Percentiles rank a stretch among this genome's conserved stretches.
Conservation (phyloP, 2,113 vertebrate genomes). For the Ptilonorhynchus violaceus region DNA sequence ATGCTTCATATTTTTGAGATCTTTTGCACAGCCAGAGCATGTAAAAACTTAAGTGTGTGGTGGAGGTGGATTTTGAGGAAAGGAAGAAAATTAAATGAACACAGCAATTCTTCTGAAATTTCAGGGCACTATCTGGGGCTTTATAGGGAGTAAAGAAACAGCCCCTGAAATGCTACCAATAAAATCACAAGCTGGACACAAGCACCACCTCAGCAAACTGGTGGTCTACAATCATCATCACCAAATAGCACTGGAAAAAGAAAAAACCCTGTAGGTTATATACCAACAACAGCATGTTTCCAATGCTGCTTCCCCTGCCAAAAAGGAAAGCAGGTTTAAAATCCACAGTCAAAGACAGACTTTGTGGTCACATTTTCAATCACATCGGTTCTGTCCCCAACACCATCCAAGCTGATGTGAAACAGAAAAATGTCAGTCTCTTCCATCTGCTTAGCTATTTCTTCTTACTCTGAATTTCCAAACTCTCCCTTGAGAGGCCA, state of each 20-base stretch:
- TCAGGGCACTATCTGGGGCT: not conserved
- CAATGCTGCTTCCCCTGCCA: not conserved
- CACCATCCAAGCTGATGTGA: not conserved
- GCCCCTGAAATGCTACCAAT: not conserved
- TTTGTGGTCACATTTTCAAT: not conserved
- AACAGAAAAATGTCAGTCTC: not conserved
- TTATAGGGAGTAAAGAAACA: not conserved
- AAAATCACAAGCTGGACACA: not conserved
- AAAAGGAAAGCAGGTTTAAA: not conserved
- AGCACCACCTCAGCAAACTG: not conserved
- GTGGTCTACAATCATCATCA: not conserved
- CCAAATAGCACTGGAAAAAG: not conserved
- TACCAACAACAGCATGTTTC: not conserved
- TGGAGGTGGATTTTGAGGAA: not conserved
- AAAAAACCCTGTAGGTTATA: not conserved
- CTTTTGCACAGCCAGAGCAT: not conserved
- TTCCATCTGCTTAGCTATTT: constrained; percentile 1
- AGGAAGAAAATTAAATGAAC: not conserved
- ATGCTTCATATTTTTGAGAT: constrained; percentile 26
- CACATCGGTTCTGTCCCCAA: not conserved
- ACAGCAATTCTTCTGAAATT: not conserved
- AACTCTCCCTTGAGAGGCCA: constrained; percentile 9
- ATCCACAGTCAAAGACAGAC: not conserved
- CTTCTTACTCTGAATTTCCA: constrained; percentile 17
- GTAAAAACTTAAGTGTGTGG: not conserved